These are phyloP conservation scores for Morone chrysops DNA, from an alignment of 2,113 vertebrate species.

Conservation along the genomic window DNA sequence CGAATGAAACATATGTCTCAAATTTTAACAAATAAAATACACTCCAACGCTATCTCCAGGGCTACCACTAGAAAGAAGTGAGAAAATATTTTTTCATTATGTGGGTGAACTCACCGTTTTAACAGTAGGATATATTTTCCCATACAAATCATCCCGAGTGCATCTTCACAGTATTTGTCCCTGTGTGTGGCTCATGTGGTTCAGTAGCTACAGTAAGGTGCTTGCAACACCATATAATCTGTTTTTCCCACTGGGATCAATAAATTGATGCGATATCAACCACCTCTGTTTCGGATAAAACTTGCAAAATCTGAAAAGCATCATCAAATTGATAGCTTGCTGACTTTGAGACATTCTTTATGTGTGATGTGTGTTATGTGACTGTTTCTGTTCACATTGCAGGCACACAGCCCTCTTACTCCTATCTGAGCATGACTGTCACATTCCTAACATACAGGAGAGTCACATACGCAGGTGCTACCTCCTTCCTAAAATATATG, in stretches of 20 bases:
- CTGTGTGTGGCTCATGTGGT: slow-evolving; percentile 59
- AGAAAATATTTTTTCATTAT: not conserved
- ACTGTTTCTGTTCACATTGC: not conserved
- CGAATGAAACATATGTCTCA: not conserved
- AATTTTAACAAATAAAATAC: not conserved
- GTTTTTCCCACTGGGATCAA: slow-evolving; percentile 26
- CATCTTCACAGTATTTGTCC: slow-evolving; percentile 2
- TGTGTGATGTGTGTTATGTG: not conserved
- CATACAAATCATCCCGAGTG: slow-evolving; percentile 36
- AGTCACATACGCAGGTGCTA: slow-evolving; percentile 7
- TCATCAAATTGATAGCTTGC: slow-evolving; percentile 32
- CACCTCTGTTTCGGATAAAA: slow-evolving; percentile 53
- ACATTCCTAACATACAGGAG: slow-evolving; percentile 37
- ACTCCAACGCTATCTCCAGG: not conserved
- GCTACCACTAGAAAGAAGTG: not conserved
- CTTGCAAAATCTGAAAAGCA: not conserved
- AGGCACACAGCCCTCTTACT: not conserved
- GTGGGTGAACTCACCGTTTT: not conserved
- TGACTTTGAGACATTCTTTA: slow-evolving; percentile 41
- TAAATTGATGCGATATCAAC: slow-evolving; percentile 32
- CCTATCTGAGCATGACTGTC: slow-evolving; percentile 13
- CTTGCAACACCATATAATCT: slow-evolving; percentile 55
- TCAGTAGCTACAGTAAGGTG: slow-evolving; percentile 45
- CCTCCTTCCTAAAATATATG: slow-evolving; percentile 29
- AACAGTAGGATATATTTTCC: slow-evolving; percentile 19